Percentiles rank a stretch among this genome's conserved stretches.
Conservation (phyloP, 1,140 invertebrate genomes). For the Popillia japonica region DNA sequence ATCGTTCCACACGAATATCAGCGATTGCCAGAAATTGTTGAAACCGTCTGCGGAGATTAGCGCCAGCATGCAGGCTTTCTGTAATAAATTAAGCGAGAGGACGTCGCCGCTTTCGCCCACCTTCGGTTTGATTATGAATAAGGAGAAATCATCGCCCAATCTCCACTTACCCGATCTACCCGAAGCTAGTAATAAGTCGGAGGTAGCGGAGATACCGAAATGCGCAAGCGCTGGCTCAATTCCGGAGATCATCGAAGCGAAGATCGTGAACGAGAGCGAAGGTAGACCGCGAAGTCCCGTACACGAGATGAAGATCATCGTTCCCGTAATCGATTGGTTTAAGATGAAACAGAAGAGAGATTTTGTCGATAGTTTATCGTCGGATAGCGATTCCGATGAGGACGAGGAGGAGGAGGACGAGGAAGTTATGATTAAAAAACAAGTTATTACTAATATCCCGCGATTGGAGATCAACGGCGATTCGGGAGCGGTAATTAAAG, state of each 20-base stretch:
- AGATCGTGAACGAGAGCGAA: constrained; percentile 59
- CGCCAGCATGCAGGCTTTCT: constrained; percentile 77
- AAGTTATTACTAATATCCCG: constrained; percentile 56
- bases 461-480: constrained; percentile 74
- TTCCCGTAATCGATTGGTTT: constrained; percentile 71
- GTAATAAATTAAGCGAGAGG: constrained; percentile 54
- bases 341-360: constrained; percentile 57
- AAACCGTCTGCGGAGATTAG: constrained; percentile 81
- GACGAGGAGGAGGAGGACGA: no score
- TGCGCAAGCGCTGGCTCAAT: constrained; percentile 8
- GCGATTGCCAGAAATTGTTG: constrained; percentile 86
- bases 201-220: constrained; percentile 9
- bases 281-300: constrained; percentile 65
- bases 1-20: constrained; percentile 83
- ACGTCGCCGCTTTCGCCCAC: constrained; percentile 56
- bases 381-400: constrained; percentile 38
- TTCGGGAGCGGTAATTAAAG: constrained; percentile 69
- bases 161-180: neutral
- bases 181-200: neutral
- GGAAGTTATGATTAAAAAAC: constrained; percentile 37
- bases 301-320: constrained; percentile 70
- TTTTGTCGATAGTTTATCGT: constrained; percentile 40
- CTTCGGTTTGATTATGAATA: constrained; percentile 32
- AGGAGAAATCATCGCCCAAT: constrained; percentile 20
- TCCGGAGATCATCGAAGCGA: neutral